Conservation (phyloP, 2,888 invertebrate genomes). For the Aspidiotus rigidus region DNA sequence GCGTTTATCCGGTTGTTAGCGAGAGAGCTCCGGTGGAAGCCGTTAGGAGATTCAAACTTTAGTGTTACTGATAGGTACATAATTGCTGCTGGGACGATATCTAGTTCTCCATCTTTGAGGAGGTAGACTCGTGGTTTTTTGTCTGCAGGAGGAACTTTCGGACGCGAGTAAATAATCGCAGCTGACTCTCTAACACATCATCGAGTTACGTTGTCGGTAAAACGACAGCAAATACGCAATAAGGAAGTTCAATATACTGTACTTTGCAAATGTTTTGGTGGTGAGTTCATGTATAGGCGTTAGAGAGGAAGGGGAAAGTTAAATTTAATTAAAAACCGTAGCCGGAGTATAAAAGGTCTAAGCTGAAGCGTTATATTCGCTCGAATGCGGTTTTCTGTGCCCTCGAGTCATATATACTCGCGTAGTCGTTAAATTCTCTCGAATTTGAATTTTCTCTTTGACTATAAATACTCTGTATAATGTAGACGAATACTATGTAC, state of each 20-base stretch:
- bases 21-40: no score
- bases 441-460: neutral
- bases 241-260: neutral
- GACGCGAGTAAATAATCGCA: no score
- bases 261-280: neutral
- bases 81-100: no score
- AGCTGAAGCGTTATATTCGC: conserved; percentile 2
- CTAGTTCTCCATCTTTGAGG: no score
- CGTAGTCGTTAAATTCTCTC: neutral
- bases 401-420: neutral
- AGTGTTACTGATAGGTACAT: no score
- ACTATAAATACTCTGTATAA: neutral
- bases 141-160: no score
- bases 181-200: no score
- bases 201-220: no score
- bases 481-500: no score
- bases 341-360: neutral
- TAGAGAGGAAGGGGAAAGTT: neutral
- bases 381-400: neutral
- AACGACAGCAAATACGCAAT: neutral
- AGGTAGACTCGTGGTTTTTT: no score
- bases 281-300: neutral
- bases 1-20: no score
- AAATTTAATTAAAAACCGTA: conserved; percentile 3
- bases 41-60: no score